Evolutionary conservation across 2,113 vertebrate species (phyloP).

Genomic region (Shinisaurus crocodilurus): DNA sequence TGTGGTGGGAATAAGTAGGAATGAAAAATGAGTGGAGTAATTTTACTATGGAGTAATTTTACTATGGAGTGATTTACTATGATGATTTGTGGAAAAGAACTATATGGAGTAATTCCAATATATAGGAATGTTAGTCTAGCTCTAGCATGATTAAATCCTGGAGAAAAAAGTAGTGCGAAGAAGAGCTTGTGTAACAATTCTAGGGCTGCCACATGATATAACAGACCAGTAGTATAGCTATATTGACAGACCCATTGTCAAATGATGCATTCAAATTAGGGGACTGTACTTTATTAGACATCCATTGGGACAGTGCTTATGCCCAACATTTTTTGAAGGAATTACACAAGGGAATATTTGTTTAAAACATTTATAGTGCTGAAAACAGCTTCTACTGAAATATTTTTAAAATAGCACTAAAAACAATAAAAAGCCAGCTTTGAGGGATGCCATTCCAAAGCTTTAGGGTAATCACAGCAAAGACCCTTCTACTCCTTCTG

Average conservation of each 20-base stretch:
- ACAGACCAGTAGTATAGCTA: neutral
- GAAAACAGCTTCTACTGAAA: neutral
- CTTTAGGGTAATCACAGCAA: neutral
- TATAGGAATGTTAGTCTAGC: neutral
- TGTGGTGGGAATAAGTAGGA: neutral
- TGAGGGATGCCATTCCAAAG: neutral
- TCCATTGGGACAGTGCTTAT: neutral
- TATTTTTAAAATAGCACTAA: neutral
- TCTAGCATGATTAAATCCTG: neutral
- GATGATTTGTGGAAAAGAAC: neutral
- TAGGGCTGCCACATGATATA: neutral
- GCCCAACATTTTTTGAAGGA: neutral
- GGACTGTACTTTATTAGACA: neutral
- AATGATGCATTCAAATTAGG: neutral
- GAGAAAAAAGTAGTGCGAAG: neutral
- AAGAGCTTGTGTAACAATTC: neutral
- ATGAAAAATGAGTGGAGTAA: neutral
- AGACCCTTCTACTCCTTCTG: neutral
- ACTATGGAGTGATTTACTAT: neutral
- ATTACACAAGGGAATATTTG: neutral
- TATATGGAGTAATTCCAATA: neutral
- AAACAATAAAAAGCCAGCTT: neutral
- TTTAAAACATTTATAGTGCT: neutral
- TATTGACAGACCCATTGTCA: neutral
- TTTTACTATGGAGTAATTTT: neutral